Evolutionary conservation across 1,140 invertebrate species (phyloP).

Genomic region (Semibalanus balanoides): DNA sequence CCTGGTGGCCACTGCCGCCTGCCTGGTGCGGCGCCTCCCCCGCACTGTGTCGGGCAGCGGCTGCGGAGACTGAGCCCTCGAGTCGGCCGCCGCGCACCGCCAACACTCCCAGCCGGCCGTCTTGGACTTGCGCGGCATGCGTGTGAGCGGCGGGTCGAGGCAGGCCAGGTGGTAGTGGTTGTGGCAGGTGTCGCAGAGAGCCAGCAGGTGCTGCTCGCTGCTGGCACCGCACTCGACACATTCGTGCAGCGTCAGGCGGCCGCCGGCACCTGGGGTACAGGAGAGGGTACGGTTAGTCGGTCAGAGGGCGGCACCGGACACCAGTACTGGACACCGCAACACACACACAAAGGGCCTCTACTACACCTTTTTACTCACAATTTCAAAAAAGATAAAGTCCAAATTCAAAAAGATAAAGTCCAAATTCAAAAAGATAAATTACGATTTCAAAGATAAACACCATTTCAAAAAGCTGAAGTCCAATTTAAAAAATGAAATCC

Average conservation of each 20-base stretch:
- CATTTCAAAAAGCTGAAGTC: too few relatives aligned
- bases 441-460: too few relatives aligned
- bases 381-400: too few relatives aligned
- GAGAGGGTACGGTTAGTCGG: too few relatives aligned
- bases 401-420: too few relatives aligned
- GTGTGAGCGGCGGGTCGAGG: conserved; percentile 73
- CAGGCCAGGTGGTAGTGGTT: conserved; percentile 86
- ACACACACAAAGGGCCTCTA: too few relatives aligned
- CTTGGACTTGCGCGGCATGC: conserved; percentile 89
- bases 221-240: conserved; percentile 71
- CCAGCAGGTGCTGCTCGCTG: conserved; percentile 71
- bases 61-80: conserved; percentile 57
- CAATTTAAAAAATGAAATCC: too few relatives aligned
- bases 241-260: conserved; percentile 33
- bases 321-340: too few relatives aligned
- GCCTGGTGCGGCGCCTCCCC: conserved; percentile 2
- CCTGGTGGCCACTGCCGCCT: too few relatives aligned
- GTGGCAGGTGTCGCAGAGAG: conserved; percentile 87
- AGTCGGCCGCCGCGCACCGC: conserved; percentile 44
- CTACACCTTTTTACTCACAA: too few relatives aligned
- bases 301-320: background rate
- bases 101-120: conserved; percentile 86
- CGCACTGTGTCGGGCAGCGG: conserved; percentile 41
- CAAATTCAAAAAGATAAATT: too few relatives aligned
- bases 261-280: background rate